Evolutionary conservation across 2,113 vertebrate genomes (phyloP), one percentile per base, ranked within the genome.

Genomic region (Colistium nudipinnis): DNA sequence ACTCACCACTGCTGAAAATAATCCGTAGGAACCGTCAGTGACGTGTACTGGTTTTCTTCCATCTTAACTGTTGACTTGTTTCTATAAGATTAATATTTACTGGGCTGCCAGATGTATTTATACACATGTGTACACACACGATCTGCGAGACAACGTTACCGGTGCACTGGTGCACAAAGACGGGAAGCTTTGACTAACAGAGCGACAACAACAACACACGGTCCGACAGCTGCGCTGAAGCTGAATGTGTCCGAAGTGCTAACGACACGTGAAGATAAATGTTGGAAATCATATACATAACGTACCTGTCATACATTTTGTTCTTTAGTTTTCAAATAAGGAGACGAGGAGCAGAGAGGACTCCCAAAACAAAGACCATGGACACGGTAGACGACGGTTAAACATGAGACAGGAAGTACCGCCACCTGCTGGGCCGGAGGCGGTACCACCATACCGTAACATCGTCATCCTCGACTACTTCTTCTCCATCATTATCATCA

Each of bases 1-100:
- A 91, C 93, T 93, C 90, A 93, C 93, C 93, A 94, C 56, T 93
- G 89, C 81, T 93, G 91, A 57, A 91, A 91, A 82, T 92, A 93
- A 85, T 93, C 91, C 85, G 89, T 85, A n/a, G 85, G 86, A 41
- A 86, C 80, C 87, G 85, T 91, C 87, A 91, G 36, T 82, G 90
- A 89, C 57, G 92, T 89, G 78, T 87, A 92, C 87, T 90, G 88
- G 82, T 88, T 90, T 82, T 92, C 89, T 66, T 93, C 90, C 92
- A 93, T 92, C 86, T 82, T 86, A 82, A 89, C 71, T 84, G 85
- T 79, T 74, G 85, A 85, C 84, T 90, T 88, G 90, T 81, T 87
- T 83, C 52, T 88, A 87, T 76, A 86, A 31, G 85, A 30, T 80
- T 78, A 66, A 89, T 54, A 85, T 83, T 85, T 57, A 84, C 66